Conservation (phyloP, 2,797 vertebrate species). For the Trachops cirrhosus region DNA sequence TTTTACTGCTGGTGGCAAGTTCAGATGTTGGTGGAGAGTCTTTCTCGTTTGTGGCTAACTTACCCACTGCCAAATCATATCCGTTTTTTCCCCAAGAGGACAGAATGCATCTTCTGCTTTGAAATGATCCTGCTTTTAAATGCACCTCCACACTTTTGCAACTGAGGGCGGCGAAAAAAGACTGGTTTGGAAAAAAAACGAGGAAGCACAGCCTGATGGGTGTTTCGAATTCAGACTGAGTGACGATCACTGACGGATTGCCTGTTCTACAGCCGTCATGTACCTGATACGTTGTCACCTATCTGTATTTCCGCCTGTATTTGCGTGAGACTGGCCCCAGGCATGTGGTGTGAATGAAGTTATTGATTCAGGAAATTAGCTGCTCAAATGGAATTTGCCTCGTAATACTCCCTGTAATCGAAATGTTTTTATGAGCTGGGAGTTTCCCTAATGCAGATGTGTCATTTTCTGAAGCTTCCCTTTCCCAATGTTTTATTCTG, state of each 20-base stretch:
- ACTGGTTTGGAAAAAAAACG: not conserved
- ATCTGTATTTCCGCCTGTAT: not conserved
- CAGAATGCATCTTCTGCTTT: not conserved
- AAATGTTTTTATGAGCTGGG: not conserved
- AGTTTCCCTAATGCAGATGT: not conserved
- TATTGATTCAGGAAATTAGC: not conserved
- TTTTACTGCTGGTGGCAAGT: not conserved
- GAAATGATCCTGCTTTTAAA: not conserved
- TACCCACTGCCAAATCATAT: not conserved
- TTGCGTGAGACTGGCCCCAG: not conserved
- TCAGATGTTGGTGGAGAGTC: not conserved
- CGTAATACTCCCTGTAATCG: not conserved
- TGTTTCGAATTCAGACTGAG: not conserved
- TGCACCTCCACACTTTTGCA: not conserved
- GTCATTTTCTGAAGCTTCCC: not conserved
- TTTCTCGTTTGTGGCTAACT: not conserved
- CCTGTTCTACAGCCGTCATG: not conserved
- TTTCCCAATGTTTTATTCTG: not conserved
- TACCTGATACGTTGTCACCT: not conserved
- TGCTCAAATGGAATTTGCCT: not conserved
- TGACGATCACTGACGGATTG: no score
- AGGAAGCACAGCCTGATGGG: not conserved
- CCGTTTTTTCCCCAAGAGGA: not conserved
- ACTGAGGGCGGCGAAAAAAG: not conserved
- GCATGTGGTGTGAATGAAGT: not conserved